Evolutionary conservation across 2,888 invertebrate species (phyloP), one percentile per base, ranked within the genome.

Genomic region (Agriopis aurantiaria): DNA sequence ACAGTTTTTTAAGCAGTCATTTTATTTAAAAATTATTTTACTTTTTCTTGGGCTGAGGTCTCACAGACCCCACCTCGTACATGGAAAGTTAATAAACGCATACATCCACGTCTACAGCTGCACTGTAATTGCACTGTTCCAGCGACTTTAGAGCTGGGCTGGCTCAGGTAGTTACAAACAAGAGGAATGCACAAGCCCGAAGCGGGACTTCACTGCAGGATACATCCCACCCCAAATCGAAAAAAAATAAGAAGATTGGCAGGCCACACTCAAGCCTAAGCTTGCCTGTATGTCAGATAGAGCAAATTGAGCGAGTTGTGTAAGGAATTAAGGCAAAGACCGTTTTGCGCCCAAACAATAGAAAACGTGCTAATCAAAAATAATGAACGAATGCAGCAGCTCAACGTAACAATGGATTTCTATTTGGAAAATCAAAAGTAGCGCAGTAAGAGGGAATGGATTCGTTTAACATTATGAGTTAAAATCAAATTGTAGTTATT

Each of bases 301-400:
- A 52, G 52, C 10, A 23, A 23, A 10, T 10, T 23, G 23, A 52
- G 52, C 10, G 10, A 23, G 3, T 10, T 23, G 10, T 52, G 17
- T 23, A 23, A 4, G 5, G 23, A 49, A 14, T 8, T 59, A 10
- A 43, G 23, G 17, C 10, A n/a, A 33, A 58, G 40, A 55, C 59
- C 41, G 17, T 51, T 41, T 52, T n/a, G 23, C 17, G 17, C 33
- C 10, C 46, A 51, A 41, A 62, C 62, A 68, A 68, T 62, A 9
- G 45, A 68, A 55, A 61, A 68, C 57, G 56, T 23, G 33, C 51
- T 45, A 68, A 62, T 61, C 61, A 68, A 62, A 61, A 68, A 57
- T 68, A 68, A 68, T 43, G 67, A 67, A 52, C 33, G 56, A 49
- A 51, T 48, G 49, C 23, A 60, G 57, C 12, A 46, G 40, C 14